Conservation (phyloP, 2,888 invertebrate genomes). For the Idaea aversata region DNA sequence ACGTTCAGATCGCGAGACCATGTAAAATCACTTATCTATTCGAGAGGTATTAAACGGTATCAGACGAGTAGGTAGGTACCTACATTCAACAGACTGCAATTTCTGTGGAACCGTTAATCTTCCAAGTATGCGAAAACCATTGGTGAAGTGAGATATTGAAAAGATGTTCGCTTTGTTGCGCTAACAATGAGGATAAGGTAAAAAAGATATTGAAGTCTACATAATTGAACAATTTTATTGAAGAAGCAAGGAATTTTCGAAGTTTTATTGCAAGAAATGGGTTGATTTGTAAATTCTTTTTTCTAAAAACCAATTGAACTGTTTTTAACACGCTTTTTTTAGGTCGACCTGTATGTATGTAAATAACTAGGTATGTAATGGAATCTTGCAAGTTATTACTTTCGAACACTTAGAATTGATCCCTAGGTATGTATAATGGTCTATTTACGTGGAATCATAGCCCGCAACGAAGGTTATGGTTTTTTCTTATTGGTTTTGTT, state of each 20-base stretch:
- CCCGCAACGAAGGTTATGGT: too few relatives aligned
- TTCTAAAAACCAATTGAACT: too few relatives aligned
- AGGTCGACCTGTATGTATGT: too few relatives aligned
- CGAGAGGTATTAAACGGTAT: slow-evolving; percentile 37
- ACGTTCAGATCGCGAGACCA: slow-evolving; percentile 25
- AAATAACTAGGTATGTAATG: too few relatives aligned
- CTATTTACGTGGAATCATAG: too few relatives aligned
- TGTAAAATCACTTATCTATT: slow-evolving; percentile 48
- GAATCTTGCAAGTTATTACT: too few relatives aligned
- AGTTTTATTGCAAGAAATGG: too few relatives aligned
- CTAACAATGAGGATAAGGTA: background rate
- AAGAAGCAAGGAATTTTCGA: background rate
- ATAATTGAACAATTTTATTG: background rate
- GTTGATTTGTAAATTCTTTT: too few relatives aligned
- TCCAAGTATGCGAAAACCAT: slow-evolving; percentile 15
- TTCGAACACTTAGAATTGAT: too few relatives aligned
- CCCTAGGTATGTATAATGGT: too few relatives aligned
- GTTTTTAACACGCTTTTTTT: too few relatives aligned
- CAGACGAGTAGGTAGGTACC: background rate
- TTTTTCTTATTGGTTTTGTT: too few relatives aligned
- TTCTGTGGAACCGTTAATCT: slow-evolving; percentile 35
- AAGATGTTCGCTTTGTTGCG: background rate
- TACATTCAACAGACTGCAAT: slow-evolving; percentile 27
- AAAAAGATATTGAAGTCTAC: background rate
- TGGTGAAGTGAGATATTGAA: background rate